These are phyloP conservation scores for Todiramphus chloris DNA, from an alignment of 2,113 vertebrate species.

Conservation along the genomic window DNA sequence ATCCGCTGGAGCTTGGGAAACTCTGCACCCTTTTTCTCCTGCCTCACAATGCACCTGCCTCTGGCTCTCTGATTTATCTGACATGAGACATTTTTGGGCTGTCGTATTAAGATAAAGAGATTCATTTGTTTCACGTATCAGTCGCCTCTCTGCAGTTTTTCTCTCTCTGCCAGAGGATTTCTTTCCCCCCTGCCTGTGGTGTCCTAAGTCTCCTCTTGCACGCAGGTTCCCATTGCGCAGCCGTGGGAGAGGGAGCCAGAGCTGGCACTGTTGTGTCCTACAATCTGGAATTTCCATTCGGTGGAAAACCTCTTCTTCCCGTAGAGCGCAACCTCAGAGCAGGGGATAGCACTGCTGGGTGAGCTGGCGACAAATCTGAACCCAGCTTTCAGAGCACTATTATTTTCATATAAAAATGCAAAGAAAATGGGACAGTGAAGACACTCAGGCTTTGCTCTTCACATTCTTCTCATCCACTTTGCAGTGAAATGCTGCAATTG, in stretches of 20 bases:
- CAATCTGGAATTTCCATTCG: not conserved
- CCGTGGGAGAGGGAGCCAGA: rapidly evolving
- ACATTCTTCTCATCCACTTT: not conserved
- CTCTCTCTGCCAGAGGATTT: not conserved
- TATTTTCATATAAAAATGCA: not conserved
- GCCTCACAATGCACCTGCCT: not conserved
- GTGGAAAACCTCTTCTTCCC: not conserved
- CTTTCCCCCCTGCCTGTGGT: not conserved
- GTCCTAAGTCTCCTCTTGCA: not conserved
- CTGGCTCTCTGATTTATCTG: not conserved
- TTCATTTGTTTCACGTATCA: not conserved
- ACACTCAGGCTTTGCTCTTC: not conserved
- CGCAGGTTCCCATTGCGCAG: not conserved
- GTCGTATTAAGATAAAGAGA: not conserved
- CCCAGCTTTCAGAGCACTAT: not conserved
- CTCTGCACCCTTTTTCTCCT: not conserved
- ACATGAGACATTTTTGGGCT: not conserved
- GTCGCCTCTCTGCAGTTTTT: not conserved
- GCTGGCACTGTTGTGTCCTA: not conserved
- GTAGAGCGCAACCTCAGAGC: rapidly evolving
- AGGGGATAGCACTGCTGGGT: not conserved
- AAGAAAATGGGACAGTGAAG: not conserved
- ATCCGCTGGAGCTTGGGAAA: not conserved
- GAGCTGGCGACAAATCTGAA: not conserved
- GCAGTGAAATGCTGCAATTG: not conserved